These are phyloP conservation scores for Ranitomeya imitator DNA, from an alignment of 2,113 vertebrate genomes.

Conservation along the genomic window DNA sequence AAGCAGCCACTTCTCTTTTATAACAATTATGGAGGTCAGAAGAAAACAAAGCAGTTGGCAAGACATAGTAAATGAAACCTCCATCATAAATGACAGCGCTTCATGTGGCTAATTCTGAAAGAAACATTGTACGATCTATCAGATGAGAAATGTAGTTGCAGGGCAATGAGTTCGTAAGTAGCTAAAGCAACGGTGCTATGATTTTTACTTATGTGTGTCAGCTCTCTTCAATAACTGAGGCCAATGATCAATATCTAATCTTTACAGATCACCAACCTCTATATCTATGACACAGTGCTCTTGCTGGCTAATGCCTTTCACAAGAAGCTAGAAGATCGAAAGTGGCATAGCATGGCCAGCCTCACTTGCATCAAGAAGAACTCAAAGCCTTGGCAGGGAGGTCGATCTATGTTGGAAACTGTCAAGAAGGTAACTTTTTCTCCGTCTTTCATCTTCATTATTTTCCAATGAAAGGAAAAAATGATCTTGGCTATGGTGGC, in stretches of 20 bases:
- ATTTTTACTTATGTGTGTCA: constrained; percentile 43
- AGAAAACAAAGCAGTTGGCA: constrained; percentile 15
- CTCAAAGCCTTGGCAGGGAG: constrained; percentile 97
- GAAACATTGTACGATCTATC: constrained; percentile 1
- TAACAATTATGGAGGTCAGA: constrained; percentile 6
- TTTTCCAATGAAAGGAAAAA: neutral
- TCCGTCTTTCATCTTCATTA: neutral
- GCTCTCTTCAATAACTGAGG: neutral
- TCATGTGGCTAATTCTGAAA: constrained; percentile 34
- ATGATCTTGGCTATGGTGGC: neutral
- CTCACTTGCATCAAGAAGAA: constrained; percentile 97
- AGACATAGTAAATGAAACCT: neutral
- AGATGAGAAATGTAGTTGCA: constrained; percentile 19
- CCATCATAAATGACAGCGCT: constrained; percentile 41
- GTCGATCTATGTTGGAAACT: constrained; percentile 94
- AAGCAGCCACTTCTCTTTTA: constrained; percentile 8
- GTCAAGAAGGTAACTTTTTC: constrained; percentile 87
- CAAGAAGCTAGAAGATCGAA: constrained; percentile 95
- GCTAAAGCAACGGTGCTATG: constrained; percentile 24
- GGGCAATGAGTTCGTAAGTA: constrained; percentile 25
- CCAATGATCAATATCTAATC: constrained; percentile 59
- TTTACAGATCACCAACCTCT: constrained; percentile 92
- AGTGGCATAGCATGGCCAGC: constrained; percentile 99
- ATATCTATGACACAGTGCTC: constrained; percentile 94
- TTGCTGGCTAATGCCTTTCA: constrained; percentile 96